Conservation (phyloP, 2,888 invertebrate genomes). For the Andrena haemorrhoa region DNA sequence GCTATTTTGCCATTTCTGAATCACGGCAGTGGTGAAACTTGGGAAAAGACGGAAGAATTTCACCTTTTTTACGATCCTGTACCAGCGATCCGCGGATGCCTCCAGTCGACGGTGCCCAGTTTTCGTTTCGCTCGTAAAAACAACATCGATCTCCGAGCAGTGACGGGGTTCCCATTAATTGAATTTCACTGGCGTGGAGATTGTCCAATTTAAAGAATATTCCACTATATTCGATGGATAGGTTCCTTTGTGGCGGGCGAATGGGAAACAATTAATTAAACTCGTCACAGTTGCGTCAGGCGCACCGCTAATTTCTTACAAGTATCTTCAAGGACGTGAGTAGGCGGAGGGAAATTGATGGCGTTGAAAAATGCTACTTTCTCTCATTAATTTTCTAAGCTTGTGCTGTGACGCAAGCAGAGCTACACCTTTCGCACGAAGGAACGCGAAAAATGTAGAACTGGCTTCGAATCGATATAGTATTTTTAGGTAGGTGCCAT, state of each 20-base stretch:
- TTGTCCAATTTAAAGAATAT: not conserved
- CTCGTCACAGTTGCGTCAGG: not conserved
- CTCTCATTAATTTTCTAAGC: constrained; percentile 54
- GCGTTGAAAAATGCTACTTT: constrained; percentile 31
- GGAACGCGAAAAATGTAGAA: constrained; percentile 33
- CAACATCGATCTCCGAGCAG: not conserved
- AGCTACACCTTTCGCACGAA: constrained; percentile 9
- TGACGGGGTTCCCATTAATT: not conserved
- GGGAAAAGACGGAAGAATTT: constrained; percentile 59
- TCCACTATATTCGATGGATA: no score
- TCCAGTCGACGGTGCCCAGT: constrained; percentile 5
- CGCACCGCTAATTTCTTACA: not conserved
- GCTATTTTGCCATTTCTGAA: constrained; percentile 66
- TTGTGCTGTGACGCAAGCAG: constrained; percentile 36
- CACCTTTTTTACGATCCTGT: constrained; percentile 42
- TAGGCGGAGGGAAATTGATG: constrained; percentile 24
- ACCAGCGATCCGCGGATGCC: constrained; percentile 26
- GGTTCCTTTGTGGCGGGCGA: no score
- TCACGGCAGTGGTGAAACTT: constrained; percentile 61
- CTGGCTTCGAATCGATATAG: constrained; percentile 15
- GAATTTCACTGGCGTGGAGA: not conserved
- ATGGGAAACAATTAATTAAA: not conserved
- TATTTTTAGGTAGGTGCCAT: constrained; percentile 9
- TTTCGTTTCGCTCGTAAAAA: not conserved
- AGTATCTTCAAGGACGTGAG: constrained; percentile 37